phyloP scores from a whole-genome alignment of 2,888 invertebrate genomes.

The Cantharis flavilabris region DNA sequence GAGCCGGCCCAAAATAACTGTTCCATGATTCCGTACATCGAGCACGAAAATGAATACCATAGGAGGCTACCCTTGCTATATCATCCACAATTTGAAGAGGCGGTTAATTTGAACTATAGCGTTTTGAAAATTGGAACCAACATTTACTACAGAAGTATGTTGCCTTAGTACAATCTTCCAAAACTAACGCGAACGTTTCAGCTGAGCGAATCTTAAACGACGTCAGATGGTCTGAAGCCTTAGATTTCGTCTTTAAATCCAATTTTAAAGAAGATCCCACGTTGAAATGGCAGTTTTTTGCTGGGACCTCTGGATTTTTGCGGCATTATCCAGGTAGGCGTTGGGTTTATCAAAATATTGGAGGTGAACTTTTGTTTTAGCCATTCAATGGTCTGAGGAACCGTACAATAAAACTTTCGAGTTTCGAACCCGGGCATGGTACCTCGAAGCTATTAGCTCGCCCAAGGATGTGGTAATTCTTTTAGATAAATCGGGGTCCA shows the following conservation, averaged over 20 bases:
- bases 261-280: conserved; percentile 85
- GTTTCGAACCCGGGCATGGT: conserved; percentile 93
- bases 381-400: conserved; percentile 70
- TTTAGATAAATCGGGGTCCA: conserved; percentile 70
- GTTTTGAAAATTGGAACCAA: conserved; percentile 93
- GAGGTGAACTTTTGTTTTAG: conserved; percentile 50
- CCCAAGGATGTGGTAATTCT: conserved; percentile 88
- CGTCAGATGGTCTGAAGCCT: conserved; percentile 91
- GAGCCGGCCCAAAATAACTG: background rate
- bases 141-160: conserved; percentile 82
- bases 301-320: conserved; percentile 95
- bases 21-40: background rate
- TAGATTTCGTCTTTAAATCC: conserved; percentile 86
- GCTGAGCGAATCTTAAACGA: conserved; percentile 85
- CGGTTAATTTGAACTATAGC: conserved; percentile 77
- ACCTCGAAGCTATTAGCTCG: conserved; percentile 95
- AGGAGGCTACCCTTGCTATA: conserved; percentile 62
- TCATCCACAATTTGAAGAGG: conserved; percentile 74
- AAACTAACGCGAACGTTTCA: conserved; percentile 49
- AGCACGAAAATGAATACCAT: conserved; percentile 58
- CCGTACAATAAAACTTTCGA: conserved; percentile 77
- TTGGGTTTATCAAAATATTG: background rate
- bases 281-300: conserved; percentile 97
- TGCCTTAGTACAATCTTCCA: background rate
- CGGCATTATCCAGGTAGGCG: conserved; percentile 87